Evolutionary conservation across 2,888 invertebrate genomes (phyloP).

Genomic region (Bellardia bayeri): DNA sequence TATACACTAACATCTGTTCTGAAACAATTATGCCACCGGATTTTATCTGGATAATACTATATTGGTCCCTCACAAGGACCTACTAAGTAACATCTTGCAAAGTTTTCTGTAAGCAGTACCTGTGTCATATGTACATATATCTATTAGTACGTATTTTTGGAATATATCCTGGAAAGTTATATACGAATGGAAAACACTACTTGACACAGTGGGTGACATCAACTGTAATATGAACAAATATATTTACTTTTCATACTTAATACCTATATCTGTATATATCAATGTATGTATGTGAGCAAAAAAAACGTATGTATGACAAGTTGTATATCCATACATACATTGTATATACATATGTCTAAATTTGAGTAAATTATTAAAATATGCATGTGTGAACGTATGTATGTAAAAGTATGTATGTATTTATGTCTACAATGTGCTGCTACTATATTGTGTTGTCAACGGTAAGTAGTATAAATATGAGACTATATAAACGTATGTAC

Average conservation of each 20-base stretch:
- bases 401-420: background rate
- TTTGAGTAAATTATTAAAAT: conserved; percentile 58
- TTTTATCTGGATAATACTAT: no score
- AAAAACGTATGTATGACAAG: conserved; percentile 22
- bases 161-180: background rate
- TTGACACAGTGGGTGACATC: conserved; percentile 38
- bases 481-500: conserved; percentile 30
- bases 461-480: conserved; percentile 48
- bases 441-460: conserved; percentile 48
- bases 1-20: no score
- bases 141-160: no score
- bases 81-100: no score
- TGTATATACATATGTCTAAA: conserved; percentile 4
- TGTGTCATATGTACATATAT: no score
- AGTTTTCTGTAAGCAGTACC: no score
- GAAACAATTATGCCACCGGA: no score
- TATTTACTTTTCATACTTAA: background rate
- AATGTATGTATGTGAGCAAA: background rate
- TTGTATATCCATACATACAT: background rate
- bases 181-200: conserved; percentile 15
- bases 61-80: no score
- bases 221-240: conserved; percentile 23
- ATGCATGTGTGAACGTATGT: background rate
- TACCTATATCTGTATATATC: background rate
- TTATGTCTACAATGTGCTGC: background rate